Evolutionary conservation across 2,888 invertebrate species (phyloP).

Genomic region (Acrobasis repandana): DNA sequence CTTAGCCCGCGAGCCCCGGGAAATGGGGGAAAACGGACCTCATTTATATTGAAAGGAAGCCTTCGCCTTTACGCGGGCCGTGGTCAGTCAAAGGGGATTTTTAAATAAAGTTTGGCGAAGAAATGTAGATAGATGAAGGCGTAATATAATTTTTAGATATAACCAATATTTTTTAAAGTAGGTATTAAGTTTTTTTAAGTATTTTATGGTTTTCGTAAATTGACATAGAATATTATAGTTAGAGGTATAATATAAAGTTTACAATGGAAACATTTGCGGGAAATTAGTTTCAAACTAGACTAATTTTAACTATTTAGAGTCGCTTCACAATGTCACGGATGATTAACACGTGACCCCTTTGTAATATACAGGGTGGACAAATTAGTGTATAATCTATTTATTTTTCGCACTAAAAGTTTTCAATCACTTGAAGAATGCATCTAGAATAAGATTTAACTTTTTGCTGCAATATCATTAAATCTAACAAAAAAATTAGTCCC

Average conservation of each 20-base stretch:
- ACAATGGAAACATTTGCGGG: not conserved
- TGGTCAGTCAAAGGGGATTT: slow-evolving; percentile 20
- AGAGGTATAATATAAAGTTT: not conserved
- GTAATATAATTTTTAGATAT: too few relatives aligned
- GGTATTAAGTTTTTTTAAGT: too few relatives aligned
- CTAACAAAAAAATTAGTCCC: too few relatives aligned
- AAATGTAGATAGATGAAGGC: too few relatives aligned
- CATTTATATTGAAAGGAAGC: slow-evolving; percentile 71
- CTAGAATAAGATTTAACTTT: too few relatives aligned
- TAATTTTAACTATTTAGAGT: not conserved
- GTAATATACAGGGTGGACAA: slow-evolving; percentile 21
- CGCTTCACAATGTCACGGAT: not conserved
- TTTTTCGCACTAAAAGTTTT: too few relatives aligned
- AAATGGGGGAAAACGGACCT: slow-evolving; percentile 69
- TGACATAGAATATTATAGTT: too few relatives aligned
- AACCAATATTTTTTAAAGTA: too few relatives aligned
- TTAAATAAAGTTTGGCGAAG: not conserved
- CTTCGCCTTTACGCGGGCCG: slow-evolving; percentile 41
- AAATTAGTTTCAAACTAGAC: not conserved
- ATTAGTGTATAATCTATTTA: too few relatives aligned
- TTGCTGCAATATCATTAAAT: too few relatives aligned
- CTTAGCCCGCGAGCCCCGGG: slow-evolving; percentile 62
- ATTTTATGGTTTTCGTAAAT: too few relatives aligned
- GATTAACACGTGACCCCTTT: slow-evolving; percentile 6
- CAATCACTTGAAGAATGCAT: too few relatives aligned